A percentile compares a stretch with the other conserved stretches of the same genome.
Conservation (phyloP, 2,113 vertebrate genomes). For the Oostethus manadensis region DNA sequence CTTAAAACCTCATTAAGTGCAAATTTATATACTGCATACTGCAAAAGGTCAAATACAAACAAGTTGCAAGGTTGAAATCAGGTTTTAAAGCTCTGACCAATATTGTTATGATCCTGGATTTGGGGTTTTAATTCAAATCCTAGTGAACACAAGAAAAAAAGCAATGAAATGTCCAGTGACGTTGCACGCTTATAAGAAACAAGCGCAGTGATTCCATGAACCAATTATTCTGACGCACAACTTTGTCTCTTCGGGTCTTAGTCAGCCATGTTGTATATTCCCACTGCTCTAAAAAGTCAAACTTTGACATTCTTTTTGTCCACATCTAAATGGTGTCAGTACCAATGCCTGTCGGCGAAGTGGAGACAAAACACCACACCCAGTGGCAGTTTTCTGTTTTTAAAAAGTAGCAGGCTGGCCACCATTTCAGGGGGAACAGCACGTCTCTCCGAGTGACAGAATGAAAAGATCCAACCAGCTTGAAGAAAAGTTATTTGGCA, state of each 20-base stretch:
- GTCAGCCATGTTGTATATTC: constrained; percentile 29
- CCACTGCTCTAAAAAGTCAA: constrained; percentile 42
- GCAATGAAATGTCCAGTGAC: not conserved
- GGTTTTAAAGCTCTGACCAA: constrained; percentile 15
- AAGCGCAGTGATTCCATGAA: constrained; percentile 36
- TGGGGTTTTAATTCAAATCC: constrained; percentile 23
- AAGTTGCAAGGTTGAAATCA: constrained; percentile 20
- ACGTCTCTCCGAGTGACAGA: too few species aligned
- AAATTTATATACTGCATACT: too few species aligned
- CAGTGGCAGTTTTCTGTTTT: too few species aligned
- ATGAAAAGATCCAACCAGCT: too few species aligned
- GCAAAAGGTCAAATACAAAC: not conserved
- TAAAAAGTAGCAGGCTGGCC: too few species aligned
- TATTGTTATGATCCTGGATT: constrained; percentile 17
- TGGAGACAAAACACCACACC: too few species aligned
- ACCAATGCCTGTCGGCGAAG: too few species aligned
- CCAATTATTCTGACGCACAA: constrained; percentile 43
- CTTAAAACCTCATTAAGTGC: too few species aligned
- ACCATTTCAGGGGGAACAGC: too few species aligned
- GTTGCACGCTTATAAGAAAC: constrained; percentile 27
- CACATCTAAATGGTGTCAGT: not conserved
- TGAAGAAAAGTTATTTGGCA: too few species aligned
- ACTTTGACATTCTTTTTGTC: constrained; percentile 31
- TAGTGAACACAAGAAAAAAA: constrained; percentile 21
- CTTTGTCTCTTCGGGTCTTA: constrained; percentile 24